A percentile compares a stretch with the other conserved stretches of the same genome.
Evolutionary conservation across 2,797 vertebrate genomes (phyloP).

Genomic region (Scolopax rusticola): DNA sequence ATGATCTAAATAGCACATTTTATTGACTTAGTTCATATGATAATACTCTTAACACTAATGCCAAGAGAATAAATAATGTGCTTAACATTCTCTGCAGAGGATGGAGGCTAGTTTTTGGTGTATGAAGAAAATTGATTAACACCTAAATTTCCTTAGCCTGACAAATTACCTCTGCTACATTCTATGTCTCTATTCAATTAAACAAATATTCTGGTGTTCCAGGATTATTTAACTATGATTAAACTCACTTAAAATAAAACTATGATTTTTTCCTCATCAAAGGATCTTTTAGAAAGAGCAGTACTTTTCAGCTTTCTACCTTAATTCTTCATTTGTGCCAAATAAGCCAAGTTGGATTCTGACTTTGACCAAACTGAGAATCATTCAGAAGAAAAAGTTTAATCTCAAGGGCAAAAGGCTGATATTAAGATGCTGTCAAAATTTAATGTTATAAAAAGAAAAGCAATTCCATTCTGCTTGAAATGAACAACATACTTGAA

Average conservation of each 20-base stretch:
- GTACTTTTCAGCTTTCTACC: neutral
- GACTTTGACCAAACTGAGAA: constrained; percentile 46
- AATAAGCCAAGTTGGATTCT: neutral
- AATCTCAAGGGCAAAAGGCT: constrained; percentile 6
- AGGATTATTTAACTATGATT: constrained; percentile 60
- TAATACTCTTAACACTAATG: neutral
- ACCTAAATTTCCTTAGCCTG: constrained; percentile 54
- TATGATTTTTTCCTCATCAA: neutral
- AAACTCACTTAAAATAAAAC: constrained; percentile 53
- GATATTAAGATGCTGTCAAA: neutral
- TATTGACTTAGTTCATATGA: constrained; percentile 33
- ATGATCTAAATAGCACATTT: neutral
- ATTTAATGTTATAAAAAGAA: constrained; percentile 27
- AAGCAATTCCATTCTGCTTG: neutral
- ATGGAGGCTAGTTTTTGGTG: neutral
- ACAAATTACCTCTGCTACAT: constrained; percentile 66
- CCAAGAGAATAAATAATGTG: constrained; percentile 54
- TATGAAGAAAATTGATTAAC: constrained; percentile 67
- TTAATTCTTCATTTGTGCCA: constrained; percentile 22
- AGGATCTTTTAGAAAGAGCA: neutral
- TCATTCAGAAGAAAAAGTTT: constrained; percentile 19
- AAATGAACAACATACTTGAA: neutral
- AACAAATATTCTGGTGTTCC: constrained; percentile 55
- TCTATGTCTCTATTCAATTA: constrained; percentile 63
- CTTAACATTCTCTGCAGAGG: constrained; percentile 16